Percentiles rank a stretch among this genome's conserved stretches.
These are phyloP conservation scores for Anolis carolinensis DNA, from an alignment of 2,113 vertebrate genomes.

Conservation along the genomic window DNA sequence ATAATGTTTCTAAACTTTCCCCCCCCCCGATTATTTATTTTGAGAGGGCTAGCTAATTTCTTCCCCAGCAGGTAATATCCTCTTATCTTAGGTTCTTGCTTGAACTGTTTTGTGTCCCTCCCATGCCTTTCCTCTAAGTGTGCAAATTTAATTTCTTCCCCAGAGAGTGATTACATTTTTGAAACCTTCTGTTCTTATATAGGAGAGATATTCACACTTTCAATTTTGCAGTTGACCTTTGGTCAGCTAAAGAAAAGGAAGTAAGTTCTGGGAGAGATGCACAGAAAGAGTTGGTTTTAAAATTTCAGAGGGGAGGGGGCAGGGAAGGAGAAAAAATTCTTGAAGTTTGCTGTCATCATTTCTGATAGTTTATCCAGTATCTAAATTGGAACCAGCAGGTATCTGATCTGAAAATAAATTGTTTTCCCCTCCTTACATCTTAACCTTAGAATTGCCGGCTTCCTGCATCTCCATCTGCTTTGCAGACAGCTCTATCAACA, in stretches of 20 bases:
- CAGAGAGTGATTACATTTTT: slow-evolving; percentile 68
- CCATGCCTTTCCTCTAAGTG: slow-evolving; percentile 35
- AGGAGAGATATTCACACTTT: slow-evolving; percentile 47
- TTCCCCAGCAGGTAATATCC: slow-evolving; percentile 69
- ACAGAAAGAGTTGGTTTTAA: slow-evolving; percentile 54
- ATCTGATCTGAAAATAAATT: slow-evolving; percentile 72
- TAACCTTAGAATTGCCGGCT: slow-evolving; percentile 8
- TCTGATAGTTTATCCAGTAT: slow-evolving; percentile 56
- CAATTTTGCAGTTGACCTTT: slow-evolving; percentile 49
- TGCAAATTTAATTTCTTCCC: slow-evolving; percentile 73
- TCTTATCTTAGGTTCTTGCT: slow-evolving; percentile 58
- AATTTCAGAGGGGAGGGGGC: slow-evolving; percentile 52
- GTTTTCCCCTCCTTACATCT: slow-evolving; percentile 52
- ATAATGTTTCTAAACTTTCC: slow-evolving; percentile 39
- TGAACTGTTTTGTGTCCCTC: slow-evolving; percentile 53
- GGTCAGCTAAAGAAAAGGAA: slow-evolving; percentile 42
- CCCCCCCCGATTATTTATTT: slow-evolving; percentile 57
- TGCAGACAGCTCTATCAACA: background rate
- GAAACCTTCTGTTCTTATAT: slow-evolving; percentile 68
- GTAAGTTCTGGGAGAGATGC: slow-evolving; percentile 36
- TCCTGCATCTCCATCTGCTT: slow-evolving; percentile 16
- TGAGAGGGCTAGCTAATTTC: slow-evolving; percentile 69
- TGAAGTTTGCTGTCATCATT: slow-evolving; percentile 57
- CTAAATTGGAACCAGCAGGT: slow-evolving; percentile 73
- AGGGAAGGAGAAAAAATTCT: background rate